Percentiles rank a stretch among this genome's conserved stretches.
Evolutionary conservation across 2,797 vertebrate species (phyloP).

Genomic region (Syngnathus acus): DNA sequence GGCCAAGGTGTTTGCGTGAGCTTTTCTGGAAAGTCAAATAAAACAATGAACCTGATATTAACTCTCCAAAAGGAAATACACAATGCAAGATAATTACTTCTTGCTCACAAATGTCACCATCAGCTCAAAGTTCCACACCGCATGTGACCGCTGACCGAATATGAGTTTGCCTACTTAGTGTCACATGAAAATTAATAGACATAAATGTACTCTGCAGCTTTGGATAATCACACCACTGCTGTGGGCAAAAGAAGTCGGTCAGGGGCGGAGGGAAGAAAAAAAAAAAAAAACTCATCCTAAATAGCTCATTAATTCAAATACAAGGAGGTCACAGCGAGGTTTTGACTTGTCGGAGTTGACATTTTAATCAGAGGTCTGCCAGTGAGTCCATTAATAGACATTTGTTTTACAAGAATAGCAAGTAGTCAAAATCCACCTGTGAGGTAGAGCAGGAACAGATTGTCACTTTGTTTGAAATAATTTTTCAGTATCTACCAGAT

Average conservation of each 20-base stretch:
- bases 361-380: constrained; percentile 4
- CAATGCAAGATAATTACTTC: not conserved
- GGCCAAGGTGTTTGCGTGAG: not conserved
- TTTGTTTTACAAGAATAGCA: not conserved
- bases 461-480: no score
- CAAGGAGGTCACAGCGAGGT: not conserved
- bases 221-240: not conserved
- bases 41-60: not conserved
- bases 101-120: no score
- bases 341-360: not conserved
- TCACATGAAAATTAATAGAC: constrained; percentile 62
- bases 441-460: not conserved
- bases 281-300: not conserved
- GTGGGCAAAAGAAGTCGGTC: not conserved
- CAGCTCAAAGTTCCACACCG: constrained; percentile 10
- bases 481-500: not conserved
- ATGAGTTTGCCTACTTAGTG: constrained; percentile 51
- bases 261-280: not conserved
- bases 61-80: not conserved
- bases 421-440: not conserved
- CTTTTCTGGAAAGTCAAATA: not conserved
- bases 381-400: not conserved
- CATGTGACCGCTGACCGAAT: constrained; percentile 41
- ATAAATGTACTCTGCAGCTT: constrained; percentile 52
- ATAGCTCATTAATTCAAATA: constrained; percentile 6